Evolutionary conservation across 2,797 vertebrate genomes (phyloP).

Genomic region (Monodelphis domestica): DNA sequence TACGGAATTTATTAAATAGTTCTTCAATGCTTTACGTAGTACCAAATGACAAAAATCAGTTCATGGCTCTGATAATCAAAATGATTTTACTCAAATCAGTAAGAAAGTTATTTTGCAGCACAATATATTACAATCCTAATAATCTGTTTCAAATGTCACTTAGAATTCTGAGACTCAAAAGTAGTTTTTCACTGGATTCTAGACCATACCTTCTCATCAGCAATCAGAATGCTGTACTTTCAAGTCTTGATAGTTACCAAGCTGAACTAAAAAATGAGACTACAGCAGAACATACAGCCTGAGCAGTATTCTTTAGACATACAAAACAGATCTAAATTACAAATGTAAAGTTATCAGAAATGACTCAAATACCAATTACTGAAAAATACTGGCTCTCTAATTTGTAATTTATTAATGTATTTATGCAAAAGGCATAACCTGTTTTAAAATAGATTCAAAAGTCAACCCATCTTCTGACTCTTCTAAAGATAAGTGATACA

Average conservation of each 20-base stretch:
- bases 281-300: constrained; percentile 64
- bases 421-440: not conserved
- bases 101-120: not conserved
- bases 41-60: constrained; percentile 36
- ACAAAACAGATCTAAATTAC: not conserved
- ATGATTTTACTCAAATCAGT: not conserved
- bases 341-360: constrained; percentile 49
- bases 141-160: constrained; percentile 23
- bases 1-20: not conserved
- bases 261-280: constrained; percentile 82
- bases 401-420: not conserved
- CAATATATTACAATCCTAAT: not conserved
- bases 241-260: constrained; percentile 77
- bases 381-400: constrained; percentile 9
- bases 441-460: constrained; percentile 1
- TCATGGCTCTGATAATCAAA: not conserved
- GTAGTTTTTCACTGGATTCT: constrained; percentile 53
- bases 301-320: constrained; percentile 56
- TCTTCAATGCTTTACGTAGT: constrained; percentile 28
- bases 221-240: constrained; percentile 83
- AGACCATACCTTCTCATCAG: constrained; percentile 41
- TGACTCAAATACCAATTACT: constrained; percentile 49
- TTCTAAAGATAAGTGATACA: constrained; percentile 4
- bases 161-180: constrained; percentile 41
- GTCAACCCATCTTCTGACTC: not conserved